Conservation (phyloP, 2,888 invertebrate genomes). For the Lasioglossum malachurum region DNA sequence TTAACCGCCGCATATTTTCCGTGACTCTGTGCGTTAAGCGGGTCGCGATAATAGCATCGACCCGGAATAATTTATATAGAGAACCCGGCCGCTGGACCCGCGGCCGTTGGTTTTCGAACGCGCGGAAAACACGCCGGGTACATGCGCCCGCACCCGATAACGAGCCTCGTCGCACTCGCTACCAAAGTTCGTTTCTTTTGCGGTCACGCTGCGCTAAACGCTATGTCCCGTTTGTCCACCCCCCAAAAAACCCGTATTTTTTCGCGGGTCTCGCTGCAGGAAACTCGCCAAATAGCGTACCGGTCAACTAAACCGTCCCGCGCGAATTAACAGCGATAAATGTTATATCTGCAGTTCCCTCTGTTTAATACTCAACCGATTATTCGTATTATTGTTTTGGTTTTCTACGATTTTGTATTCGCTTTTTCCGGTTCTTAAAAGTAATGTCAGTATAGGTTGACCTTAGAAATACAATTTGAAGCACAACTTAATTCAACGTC, state of each 20-base stretch:
- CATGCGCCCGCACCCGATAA: background rate
- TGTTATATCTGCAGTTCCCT: too few species aligned
- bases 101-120: conserved; percentile 23
- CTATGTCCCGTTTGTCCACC: background rate
- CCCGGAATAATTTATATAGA: conserved; percentile 65
- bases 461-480: too few species aligned
- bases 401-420: too few species aligned
- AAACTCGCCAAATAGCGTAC: background rate
- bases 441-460: too few species aligned
- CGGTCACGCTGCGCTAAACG: background rate
- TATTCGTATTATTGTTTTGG: too few species aligned
- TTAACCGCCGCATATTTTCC: conserved; percentile 71
- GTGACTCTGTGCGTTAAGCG: conserved; percentile 59
- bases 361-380: too few species aligned
- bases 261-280: background rate
- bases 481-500: too few species aligned
- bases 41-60: conserved; percentile 50
- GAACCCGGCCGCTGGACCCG: conserved; percentile 26
- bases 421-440: too few species aligned
- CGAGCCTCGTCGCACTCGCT: background rate
- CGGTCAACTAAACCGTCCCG: background rate
- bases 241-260: background rate
- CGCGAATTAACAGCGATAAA: background rate
- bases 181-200: background rate
- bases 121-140: background rate